Evolutionary conservation across 2,888 invertebrate species (phyloP).

Genomic region (Heterodera filipjevi): DNA sequence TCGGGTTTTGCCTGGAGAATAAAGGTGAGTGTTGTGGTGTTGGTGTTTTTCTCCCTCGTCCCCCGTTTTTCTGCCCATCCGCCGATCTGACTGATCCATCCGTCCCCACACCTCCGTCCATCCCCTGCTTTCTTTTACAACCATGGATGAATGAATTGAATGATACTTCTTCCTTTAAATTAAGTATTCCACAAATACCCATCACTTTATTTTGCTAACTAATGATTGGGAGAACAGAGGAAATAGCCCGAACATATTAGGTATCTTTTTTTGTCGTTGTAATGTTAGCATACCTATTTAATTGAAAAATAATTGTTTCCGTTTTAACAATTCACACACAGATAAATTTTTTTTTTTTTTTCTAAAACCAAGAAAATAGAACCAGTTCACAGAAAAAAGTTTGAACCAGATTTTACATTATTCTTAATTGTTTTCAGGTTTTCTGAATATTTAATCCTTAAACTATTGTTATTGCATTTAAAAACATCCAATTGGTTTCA

Average conservation of each 20-base stretch:
- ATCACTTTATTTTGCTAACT: no score
- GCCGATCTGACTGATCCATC: background rate
- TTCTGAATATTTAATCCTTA: background rate
- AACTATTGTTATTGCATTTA: background rate
- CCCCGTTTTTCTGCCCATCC: background rate
- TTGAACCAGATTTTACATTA: no score
- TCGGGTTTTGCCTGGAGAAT: slow-evolving; percentile 5
- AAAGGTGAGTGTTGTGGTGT: background rate
- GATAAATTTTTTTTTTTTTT: background rate
- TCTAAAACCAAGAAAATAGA: no score
- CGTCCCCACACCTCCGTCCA: background rate
- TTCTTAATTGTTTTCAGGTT: background rate
- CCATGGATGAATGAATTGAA: background rate
- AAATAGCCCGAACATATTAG: no score
- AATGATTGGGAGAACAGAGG: no score
- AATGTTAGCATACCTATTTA: no score
- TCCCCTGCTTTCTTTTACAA: background rate
- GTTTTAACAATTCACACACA: no score
- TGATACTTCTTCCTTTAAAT: background rate
- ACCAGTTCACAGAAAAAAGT: no score
- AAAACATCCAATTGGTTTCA: background rate
- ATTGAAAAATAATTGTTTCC: no score
- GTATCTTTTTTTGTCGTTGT: no score
- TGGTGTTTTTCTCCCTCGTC: slow-evolving; percentile 5
- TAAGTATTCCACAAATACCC: background rate